phyloP scores from a whole-genome alignment of 2,113 vertebrate genomes.

The Etheostoma cragini region DNA sequence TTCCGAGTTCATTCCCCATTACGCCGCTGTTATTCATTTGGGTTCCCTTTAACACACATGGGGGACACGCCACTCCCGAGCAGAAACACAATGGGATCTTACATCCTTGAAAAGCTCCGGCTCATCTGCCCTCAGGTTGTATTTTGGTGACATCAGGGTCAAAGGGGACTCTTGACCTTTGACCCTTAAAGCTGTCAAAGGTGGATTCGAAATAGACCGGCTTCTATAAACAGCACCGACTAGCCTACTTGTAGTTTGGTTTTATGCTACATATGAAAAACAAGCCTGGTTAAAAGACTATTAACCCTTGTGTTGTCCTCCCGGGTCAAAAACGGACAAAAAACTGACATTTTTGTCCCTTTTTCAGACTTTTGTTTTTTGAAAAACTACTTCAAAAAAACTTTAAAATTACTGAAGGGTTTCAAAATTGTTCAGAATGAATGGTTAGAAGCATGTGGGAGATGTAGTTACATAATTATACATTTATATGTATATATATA shows the following conservation, averaged over 20 bases:
- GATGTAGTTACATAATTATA: no score
- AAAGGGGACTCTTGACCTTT: conserved; percentile 75
- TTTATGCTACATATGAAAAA: conserved; percentile 1
- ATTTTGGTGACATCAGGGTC: conserved; percentile 66
- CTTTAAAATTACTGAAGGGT: no score
- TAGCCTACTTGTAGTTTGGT: conserved; percentile 13
- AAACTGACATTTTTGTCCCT: no score
- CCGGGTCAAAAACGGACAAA: no score
- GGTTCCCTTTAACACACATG: conserved; percentile 26
- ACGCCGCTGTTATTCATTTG: conserved; percentile 59
- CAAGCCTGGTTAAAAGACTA: not conserved
- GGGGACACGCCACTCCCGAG: conserved; percentile 12
- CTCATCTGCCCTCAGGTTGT: conserved; percentile 68
- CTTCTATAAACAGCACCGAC: conserved; percentile 37
- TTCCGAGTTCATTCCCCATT: conserved; percentile 58
- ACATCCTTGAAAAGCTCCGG: conserved; percentile 44
- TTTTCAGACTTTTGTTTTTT: no score
- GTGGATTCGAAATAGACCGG: conserved; percentile 43
- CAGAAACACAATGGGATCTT: conserved; percentile 46
- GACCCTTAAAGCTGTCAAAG: conserved; percentile 70
- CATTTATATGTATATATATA: no score
- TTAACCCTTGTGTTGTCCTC: no score
- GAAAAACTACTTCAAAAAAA: no score
- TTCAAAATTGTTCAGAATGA: no score
- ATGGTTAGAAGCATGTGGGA: no score